phyloP scores from a whole-genome alignment of 2,797 vertebrate species.

The Spatula versicolor region DNA sequence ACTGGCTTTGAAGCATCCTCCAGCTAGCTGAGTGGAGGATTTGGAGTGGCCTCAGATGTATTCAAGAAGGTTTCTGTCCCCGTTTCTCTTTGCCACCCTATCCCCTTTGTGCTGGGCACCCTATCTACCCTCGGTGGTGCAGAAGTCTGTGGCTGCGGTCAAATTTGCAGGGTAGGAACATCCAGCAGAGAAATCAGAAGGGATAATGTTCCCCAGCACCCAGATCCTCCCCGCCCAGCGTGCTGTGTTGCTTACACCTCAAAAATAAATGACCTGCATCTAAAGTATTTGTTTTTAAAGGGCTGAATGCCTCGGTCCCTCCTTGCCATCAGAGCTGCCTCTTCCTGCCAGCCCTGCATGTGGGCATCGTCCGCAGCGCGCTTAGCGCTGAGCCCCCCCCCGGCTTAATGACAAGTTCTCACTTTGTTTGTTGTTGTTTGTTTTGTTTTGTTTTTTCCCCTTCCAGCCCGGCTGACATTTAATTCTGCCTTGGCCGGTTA shows the following conservation, averaged over 20 bases:
- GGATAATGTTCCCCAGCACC: neutral
- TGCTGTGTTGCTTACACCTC: neutral
- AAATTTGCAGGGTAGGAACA: neutral
- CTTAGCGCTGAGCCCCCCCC: slow-evolving; percentile 40
- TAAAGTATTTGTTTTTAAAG: neutral
- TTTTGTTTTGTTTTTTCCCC: slow-evolving; percentile 68
- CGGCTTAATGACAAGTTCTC: slow-evolving; percentile 69
- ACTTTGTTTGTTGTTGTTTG: slow-evolving; percentile 75
- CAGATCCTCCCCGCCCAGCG: neutral
- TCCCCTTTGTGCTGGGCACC: neutral
- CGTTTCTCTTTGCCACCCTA: neutral
- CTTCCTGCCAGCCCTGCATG: slow-evolving; percentile 39
- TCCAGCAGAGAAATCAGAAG: neutral
- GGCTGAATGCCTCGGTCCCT: neutral
- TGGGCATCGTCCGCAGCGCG: neutral
- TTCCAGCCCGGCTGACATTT: slow-evolving; percentile 70
- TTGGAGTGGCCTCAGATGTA: neutral
- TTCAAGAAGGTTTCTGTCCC: neutral
- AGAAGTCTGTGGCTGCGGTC: neutral
- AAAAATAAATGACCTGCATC: neutral
- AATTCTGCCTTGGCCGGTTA: slow-evolving; percentile 63
- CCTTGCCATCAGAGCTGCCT: neutral
- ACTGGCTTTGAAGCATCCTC: neutral
- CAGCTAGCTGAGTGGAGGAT: neutral
- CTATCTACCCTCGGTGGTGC: neutral